Evolutionary conservation across 2,888 invertebrate species (phyloP), one percentile per base, ranked within the genome.

Genomic region (Vesta saturnalis): DNA sequence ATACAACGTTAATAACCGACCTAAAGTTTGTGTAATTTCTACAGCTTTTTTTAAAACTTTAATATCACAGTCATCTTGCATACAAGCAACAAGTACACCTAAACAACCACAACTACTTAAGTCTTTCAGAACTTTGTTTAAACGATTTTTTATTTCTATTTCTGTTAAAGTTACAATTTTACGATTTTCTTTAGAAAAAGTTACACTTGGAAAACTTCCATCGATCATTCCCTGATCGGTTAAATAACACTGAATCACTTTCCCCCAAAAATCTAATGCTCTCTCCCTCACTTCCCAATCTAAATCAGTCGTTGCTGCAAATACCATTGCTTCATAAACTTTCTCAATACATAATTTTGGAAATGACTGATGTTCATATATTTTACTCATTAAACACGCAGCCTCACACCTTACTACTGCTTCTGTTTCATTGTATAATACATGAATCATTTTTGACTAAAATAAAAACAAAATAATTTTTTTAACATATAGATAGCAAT

Each of bases 171-270:
- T 89, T 1, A 94, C 90, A 16, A 94, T 94, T 83, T 94, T 94
- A 66, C 90, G 87, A 3, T 91, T 86, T 80, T 93, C 92, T 77
- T 89, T 91, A 0, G 94, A 94, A 80, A 94, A 94, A 0, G 93
- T 94, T 0, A 93, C 90, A 0, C 88, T 88, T 0, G 94, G 94
- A 81, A 94, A 94, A 0, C 85, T 87, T 0, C 93, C 93, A 78
- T 94, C 94, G 10, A 94, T 87, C 92, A 94, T 93, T n/a, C 94
- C 94, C 83, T 94, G 93, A 77, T 92, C 88, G 0, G 86, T 87
- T 6, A 94, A 83, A 60, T 89, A 87, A 0, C 87, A 87, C 19
- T 87, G 85, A 52, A 93, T 90, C 18, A 92, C 90, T 10, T 87
- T 84, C 62, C 87, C 87, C 94, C 94, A 94, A 77, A 92, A 94